Evolutionary conservation across 30 jellyfish, hydroid and myxozoan genomes (phyloP).

Genomic region (Chrysaora quinquecirrha): DNA sequence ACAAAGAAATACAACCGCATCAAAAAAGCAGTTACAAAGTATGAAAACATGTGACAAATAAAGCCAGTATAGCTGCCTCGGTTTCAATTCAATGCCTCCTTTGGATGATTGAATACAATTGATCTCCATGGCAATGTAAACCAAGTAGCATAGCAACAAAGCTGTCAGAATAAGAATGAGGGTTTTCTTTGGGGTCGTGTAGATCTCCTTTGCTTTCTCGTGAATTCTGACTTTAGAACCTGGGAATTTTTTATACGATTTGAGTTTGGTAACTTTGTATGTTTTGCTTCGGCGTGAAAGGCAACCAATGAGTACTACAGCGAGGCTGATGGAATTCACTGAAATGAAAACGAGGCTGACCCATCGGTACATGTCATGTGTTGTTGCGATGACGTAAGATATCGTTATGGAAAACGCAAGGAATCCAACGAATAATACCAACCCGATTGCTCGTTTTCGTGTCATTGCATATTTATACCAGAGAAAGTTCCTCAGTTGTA

Average conservation of each 20-base stretch:
- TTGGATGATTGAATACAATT: no score
- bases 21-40: neutral
- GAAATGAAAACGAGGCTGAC: conserved; percentile 4
- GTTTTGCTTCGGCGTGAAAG: no score
- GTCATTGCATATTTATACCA: conserved; percentile 43
- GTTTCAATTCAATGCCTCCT: neutral
- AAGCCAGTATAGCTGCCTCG: no score
- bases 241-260: no score
- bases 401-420: neutral
- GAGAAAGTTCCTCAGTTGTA: neutral
- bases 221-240: no score
- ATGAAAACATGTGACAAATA: neutral
- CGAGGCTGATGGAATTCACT: neutral
- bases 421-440: neutral
- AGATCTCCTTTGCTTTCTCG: no score
- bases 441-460: conserved; percentile 10
- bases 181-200: no score
- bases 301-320: neutral
- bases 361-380: neutral
- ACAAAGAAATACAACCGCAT: neutral
- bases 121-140: no score
- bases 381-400: conserved; percentile 22
- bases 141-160: no score
- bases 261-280: no score
- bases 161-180: no score